phyloP scores from a whole-genome alignment of 2,888 invertebrate species.

The Meghimatium bilineatum region DNA sequence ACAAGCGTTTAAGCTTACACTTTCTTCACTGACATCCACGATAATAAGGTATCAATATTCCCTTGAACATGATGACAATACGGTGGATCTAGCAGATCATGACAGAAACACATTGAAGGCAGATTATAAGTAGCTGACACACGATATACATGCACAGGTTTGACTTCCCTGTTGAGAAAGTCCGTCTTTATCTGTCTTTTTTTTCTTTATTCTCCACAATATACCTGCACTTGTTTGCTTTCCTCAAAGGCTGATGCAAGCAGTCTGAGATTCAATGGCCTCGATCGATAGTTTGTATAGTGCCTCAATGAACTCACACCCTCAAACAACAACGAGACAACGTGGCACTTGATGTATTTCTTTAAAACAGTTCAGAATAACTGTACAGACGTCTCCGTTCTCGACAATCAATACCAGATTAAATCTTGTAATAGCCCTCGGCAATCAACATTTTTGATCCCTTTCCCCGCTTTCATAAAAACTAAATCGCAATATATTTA shows the following conservation, averaged over 20 bases:
- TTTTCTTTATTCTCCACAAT: not conserved
- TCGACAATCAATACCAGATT: too few species aligned
- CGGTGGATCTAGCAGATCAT: too few species aligned
- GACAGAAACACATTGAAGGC: not conserved
- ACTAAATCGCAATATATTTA: too few species aligned
- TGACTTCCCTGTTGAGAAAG: not conserved
- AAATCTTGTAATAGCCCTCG: too few species aligned
- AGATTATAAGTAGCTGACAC: not conserved
- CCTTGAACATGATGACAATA: not conserved
- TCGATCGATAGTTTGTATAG: not conserved
- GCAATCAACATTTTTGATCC: too few species aligned
- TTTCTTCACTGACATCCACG: not conserved
- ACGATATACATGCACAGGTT: not conserved
- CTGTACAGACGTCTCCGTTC: too few species aligned
- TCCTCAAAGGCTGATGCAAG: not conserved
- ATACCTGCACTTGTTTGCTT: not conserved
- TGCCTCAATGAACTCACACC: too few species aligned
- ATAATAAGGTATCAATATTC: conserved; percentile 4
- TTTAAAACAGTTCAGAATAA: too few species aligned
- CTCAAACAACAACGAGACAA: too few species aligned
- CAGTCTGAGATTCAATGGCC: not conserved
- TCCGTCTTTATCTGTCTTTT: not conserved
- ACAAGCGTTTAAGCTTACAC: not conserved
- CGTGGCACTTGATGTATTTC: too few species aligned
- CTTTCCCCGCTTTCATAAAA: too few species aligned